Evolutionary conservation across 2,113 vertebrate species (phyloP).

Genomic region (Misgurnus mizolepis): DNA sequence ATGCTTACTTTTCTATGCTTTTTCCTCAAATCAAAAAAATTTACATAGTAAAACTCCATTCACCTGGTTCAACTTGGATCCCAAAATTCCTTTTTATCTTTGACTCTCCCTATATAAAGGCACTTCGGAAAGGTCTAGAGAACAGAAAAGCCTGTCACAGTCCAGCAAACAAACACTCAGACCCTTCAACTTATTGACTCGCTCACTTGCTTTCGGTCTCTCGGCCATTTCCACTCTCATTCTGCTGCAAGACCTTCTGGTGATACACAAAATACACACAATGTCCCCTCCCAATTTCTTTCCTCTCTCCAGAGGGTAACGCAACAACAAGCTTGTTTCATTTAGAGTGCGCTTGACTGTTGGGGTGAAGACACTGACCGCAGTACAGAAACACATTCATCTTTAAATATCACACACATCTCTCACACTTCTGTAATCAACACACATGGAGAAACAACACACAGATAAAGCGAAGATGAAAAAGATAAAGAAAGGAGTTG

Average conservation of each 20-base stretch:
- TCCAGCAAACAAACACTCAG: conserved; percentile 47
- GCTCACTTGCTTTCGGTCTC: conserved; percentile 18
- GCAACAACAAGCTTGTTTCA: conserved; percentile 38
- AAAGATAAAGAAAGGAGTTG: conserved; percentile 30
- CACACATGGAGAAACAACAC: conserved; percentile 5
- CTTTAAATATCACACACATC: conserved; percentile 31
- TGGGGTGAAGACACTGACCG: conserved; percentile 22
- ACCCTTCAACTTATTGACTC: conserved; percentile 25
- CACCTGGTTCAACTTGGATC: too few relatives aligned
- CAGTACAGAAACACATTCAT: conserved; percentile 29
- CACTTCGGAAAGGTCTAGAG: not conserved
- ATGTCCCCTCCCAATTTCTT: not conserved
- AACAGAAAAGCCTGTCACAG: conserved; percentile 27
- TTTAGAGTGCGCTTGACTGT: conserved; percentile 34
- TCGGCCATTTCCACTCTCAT: conserved; percentile 22
- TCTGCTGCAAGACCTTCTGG: conserved; percentile 13
- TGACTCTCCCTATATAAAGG: too few relatives aligned
- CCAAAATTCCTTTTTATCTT: too few relatives aligned
- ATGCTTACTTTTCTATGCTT: too few relatives aligned
- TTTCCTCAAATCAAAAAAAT: too few relatives aligned
- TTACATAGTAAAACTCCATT: too few relatives aligned
- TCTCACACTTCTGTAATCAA: conserved; percentile 14
- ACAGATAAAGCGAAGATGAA: not conserved
- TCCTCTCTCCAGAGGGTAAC: conserved; percentile 1
- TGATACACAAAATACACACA: conserved; percentile 21